Evolutionary conservation across 2,113 vertebrate genomes (phyloP).

Genomic region (Sphyrna mokarran): DNA sequence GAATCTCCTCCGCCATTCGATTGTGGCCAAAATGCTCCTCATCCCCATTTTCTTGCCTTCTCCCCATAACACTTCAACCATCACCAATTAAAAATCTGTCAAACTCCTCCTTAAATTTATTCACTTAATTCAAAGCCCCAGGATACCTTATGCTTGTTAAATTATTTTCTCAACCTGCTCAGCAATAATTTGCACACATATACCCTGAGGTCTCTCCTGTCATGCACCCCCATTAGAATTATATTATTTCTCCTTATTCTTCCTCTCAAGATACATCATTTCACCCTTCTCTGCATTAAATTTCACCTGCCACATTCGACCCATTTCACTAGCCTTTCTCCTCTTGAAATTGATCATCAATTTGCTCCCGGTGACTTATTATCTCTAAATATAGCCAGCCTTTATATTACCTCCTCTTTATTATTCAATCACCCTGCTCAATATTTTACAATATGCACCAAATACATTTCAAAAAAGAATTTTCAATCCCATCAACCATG

Average conservation of each 20-base stretch:
- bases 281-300: too few species aligned
- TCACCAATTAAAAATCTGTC: too few species aligned
- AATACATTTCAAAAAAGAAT: not conserved
- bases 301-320: too few species aligned
- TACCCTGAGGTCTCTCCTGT: not conserved
- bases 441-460: not conserved
- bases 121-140: not conserved
- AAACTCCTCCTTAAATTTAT: too few species aligned
- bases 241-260: not conserved
- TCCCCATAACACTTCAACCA: too few species aligned
- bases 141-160: not conserved
- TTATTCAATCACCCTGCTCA: not conserved
- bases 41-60: too few species aligned
- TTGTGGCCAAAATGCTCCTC: too few species aligned
- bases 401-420: not conserved
- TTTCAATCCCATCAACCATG: not conserved
- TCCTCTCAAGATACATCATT: not conserved
- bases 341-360: too few species aligned
- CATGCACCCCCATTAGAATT: not conserved
- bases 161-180: not conserved
- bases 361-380: too few species aligned
- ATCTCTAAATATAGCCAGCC: too few species aligned
- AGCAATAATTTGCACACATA: not conserved
- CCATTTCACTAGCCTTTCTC: too few species aligned
- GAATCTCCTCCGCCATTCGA: too few species aligned